phyloP scores from a whole-genome alignment of 2,888 invertebrate species.

The Heliconius ethilla region DNA sequence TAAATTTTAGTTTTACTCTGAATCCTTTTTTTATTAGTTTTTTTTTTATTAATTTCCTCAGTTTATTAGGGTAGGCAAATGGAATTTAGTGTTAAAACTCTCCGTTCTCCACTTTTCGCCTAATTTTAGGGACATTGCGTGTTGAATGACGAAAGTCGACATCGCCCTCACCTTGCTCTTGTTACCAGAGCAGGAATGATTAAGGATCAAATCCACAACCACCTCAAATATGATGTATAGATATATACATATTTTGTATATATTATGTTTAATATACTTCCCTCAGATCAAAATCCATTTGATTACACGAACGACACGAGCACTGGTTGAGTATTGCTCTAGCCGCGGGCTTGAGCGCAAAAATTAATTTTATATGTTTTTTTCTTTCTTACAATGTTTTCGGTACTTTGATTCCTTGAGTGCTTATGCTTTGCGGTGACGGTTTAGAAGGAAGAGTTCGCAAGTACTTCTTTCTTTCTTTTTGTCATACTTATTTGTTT shows the following conservation, averaged over 20 bases:
- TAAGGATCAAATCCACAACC: background rate
- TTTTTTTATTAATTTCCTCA: too few species aligned
- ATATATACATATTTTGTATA: slow-evolving; percentile 13
- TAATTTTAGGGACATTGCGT: background rate
- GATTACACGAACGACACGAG: slow-evolving; percentile 29
- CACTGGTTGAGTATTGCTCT: slow-evolving; percentile 31
- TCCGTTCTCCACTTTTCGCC: background rate
- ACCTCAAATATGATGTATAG: background rate
- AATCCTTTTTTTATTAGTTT: too few species aligned
- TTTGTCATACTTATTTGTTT: background rate
- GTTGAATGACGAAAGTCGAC: too few species aligned
- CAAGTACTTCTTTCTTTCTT: background rate
- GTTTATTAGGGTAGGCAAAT: too few species aligned
- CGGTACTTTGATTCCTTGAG: slow-evolving; percentile 46
- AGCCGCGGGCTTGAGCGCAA: slow-evolving; percentile 47
- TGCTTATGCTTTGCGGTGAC: slow-evolving; percentile 39
- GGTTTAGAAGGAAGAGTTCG: slow-evolving; percentile 5
- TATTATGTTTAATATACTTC: slow-evolving; percentile 3
- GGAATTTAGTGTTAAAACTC: background rate
- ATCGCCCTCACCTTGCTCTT: too few species aligned
- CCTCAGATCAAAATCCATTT: slow-evolving; percentile 21
- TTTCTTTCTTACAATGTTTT: slow-evolving; percentile 44
- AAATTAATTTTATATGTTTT: slow-evolving; percentile 50
- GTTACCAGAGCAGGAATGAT: background rate
- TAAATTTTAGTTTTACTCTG: too few species aligned